Base-by-base conservation (phyloP, 2,888 invertebrate species). In the Nymphalis urticae region DNA sequence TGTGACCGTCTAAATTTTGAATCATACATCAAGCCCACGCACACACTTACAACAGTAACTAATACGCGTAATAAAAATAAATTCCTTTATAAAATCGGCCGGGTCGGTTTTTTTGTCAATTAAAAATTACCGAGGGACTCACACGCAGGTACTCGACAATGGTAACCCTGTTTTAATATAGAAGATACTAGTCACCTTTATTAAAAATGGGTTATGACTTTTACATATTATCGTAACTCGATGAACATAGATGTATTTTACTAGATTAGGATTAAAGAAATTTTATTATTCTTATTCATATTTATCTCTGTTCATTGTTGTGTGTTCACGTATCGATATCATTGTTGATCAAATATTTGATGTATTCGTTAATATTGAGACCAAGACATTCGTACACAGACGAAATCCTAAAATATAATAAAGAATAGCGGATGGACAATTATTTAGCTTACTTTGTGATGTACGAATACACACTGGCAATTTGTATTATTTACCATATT, bases 51-150 rank as follows among this genome's bases (percentile, higher is more conserved):
- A 73, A 70, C 66, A 63, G 73, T 77, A 80, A 80, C 81, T 81
- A 81, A 83, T 83, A 81, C 80, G 78, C 78, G 85, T 86, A 89
- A 90, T 90, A 90, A 90, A 74, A 89, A 90, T 90, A 86, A 89
- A 90, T 90, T 88, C 88, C 86, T 83, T 82, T 88, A 88, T 87
- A 89, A 87, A 89, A 86, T 87, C 83, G 83, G 83, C 75, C 75
- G 86, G 85, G 83, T 82, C 85, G 80, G 80, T 88, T 91, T 92
- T 90, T 91, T 90, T 90, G 90, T 91, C 90, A 91, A 92, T 92
- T 91, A 91, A 90, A 88, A 86, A 89, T 90, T 91, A 92, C 90
- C 82, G 80, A 78, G 82, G 84, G 82, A 73, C 80, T 80, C 77
- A 76, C 77, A 75, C 79, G 80, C 89, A 92, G 92, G 92, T 91